phyloP scores from a whole-genome alignment of 64 coral and sea anemone genomes.

The Hydrozoanthus tunicans region DNA sequence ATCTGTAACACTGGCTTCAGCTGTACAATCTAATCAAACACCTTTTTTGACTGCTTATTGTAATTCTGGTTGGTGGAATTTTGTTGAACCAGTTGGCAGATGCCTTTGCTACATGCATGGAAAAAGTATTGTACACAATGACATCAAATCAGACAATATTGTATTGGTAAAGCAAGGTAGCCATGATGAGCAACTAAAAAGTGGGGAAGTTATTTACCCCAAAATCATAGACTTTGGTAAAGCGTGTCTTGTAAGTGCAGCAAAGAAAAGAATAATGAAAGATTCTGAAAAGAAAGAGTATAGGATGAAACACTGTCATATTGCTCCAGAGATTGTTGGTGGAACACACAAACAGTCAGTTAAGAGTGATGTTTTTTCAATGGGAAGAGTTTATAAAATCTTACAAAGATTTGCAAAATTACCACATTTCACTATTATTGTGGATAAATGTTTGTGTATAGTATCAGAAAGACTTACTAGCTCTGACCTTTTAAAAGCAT shows the following conservation, averaged over 20 bases:
- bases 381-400: not conserved
- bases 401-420: slow-evolving; percentile 5
- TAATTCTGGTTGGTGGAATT: not conserved
- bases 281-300: not conserved
- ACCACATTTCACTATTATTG: not conserved
- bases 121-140: not conserved
- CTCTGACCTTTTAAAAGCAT: not conserved
- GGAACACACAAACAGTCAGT: slow-evolving; percentile 19
- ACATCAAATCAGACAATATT: not conserved
- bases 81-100: not conserved
- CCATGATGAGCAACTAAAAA: not conserved
- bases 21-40: not conserved
- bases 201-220: not conserved
- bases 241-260: not conserved
- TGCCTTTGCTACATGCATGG: not conserved
- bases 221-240: slow-evolving; percentile 53
- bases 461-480: not conserved
- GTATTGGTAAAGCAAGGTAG: not conserved
- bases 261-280: not conserved
- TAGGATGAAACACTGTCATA: slow-evolving; percentile 22
- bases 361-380: slow-evolving; percentile 41
- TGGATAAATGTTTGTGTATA: not conserved
- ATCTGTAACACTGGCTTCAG: not conserved
- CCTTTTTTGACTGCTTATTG: not conserved
- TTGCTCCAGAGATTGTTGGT: slow-evolving; percentile 37